These are phyloP conservation scores for Spisula subtruncata DNA, from an alignment of 2,888 invertebrate species.

Conservation along the genomic window DNA sequence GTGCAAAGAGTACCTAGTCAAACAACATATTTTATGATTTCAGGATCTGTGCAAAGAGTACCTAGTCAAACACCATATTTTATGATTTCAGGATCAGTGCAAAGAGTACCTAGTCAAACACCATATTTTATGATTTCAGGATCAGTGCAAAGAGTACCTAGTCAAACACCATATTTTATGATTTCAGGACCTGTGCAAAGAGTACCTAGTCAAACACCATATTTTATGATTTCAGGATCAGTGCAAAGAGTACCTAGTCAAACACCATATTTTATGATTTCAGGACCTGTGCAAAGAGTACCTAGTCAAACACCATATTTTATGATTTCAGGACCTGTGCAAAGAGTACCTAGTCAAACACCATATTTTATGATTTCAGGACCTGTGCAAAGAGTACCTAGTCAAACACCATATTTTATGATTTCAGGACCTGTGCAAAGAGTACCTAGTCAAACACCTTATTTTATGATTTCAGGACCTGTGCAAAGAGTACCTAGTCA, in stretches of 20 bases:
- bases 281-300: constrained; percentile 37
- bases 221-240: neutral
- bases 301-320: constrained; percentile 47
- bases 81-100: constrained; percentile 3
- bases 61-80: constrained; percentile 47
- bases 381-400: constrained; percentile 49
- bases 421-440: constrained; percentile 27
- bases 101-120: constrained; percentile 55
- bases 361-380: neutral
- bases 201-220: constrained; percentile 52
- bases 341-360: constrained; percentile 55
- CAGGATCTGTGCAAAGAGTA: constrained; percentile 38
- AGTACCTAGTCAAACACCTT: constrained; percentile 51
- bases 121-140: neutral
- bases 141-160: constrained; percentile 49
- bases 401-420: constrained; percentile 32
- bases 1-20: constrained; percentile 55
- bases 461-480: neutral
- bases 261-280: neutral
- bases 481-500: constrained; percentile 55
- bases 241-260: constrained; percentile 55
- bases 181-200: constrained; percentile 27
- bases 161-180: constrained; percentile 32
- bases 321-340: constrained; percentile 1
- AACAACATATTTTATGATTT: neutral